These are phyloP conservation scores for Drosophila grimshawi DNA, from an alignment of 1,140 invertebrate species.

Conservation along the genomic window DNA sequence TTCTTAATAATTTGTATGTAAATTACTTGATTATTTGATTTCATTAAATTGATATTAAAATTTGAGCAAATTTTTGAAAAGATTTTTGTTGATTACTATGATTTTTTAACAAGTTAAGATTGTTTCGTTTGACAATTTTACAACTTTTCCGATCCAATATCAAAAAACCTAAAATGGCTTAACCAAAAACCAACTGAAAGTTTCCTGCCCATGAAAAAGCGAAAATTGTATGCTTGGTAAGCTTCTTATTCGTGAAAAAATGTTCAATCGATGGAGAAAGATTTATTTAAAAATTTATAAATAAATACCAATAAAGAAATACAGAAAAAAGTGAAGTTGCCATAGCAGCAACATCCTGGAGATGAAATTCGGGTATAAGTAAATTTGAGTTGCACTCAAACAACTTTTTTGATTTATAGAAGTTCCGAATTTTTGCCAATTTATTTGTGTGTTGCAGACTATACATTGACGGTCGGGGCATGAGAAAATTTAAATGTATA, in stretches of 20 bases:
- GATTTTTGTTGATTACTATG: too few species aligned
- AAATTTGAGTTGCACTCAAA: slow-evolving; percentile 15
- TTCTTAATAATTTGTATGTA: too few species aligned
- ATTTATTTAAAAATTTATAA: not conserved
- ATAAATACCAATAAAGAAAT: slow-evolving; percentile 31
- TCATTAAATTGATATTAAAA: too few species aligned
- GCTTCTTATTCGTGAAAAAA: not conserved
- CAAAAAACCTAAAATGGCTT: not conserved
- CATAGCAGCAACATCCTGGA: slow-evolving; percentile 22
- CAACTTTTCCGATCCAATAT: not conserved
- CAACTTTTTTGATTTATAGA: slow-evolving; percentile 62
- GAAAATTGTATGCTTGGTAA: slow-evolving; percentile 31
- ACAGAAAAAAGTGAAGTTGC: slow-evolving; percentile 8
- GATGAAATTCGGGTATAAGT: slow-evolving; percentile 50
- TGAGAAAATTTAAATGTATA: slow-evolving; percentile 1
- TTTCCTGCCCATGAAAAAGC: slow-evolving; percentile 35
- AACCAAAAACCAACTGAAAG: slow-evolving; percentile 39
- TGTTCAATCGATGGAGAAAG: not conserved
- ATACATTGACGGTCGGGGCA: not conserved
- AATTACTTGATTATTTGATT: too few species aligned
- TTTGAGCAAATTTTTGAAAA: too few species aligned
- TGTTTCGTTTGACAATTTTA: not conserved
- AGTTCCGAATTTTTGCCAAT: slow-evolving; percentile 25
- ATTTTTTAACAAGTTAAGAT: not conserved
- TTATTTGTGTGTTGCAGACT: slow-evolving; percentile 2